Evolutionary conservation across 2,113 vertebrate genomes (phyloP).

Genomic region (Uropsilus gracilis): DNA sequence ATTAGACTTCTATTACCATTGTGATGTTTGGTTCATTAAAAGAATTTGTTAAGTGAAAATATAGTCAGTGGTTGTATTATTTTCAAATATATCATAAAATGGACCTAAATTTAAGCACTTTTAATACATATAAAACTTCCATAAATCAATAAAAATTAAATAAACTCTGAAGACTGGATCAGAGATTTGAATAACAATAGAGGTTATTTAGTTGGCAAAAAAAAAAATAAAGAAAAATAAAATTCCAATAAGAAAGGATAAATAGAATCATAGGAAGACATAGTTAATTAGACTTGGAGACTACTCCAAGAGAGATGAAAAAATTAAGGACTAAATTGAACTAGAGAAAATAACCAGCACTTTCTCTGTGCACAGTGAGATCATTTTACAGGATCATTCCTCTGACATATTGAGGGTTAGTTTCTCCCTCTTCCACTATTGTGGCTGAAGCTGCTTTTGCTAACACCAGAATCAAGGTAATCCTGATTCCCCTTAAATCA

Average conservation of each 20-base stretch:
- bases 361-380: neutral
- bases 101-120: no score
- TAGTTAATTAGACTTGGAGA: neutral
- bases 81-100: no score
- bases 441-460: neutral
- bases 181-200: no score
- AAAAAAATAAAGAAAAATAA: neutral
- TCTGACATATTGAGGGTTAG: neutral
- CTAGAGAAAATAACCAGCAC: neutral
- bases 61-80: no score
- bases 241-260: neutral
- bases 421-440: neutral
- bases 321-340: neutral
- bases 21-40: no score
- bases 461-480: neutral
- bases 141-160: no score
- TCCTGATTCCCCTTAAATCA: neutral
- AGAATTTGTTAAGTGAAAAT: no score
- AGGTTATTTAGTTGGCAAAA: no score
- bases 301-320: neutral
- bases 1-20: no score
- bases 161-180: no score
- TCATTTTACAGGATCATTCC: neutral
- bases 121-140: no score
- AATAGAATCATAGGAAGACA: neutral